Evolutionary conservation across 2,888 invertebrate species (phyloP).

Genomic region (Sesia bembeciformis): DNA sequence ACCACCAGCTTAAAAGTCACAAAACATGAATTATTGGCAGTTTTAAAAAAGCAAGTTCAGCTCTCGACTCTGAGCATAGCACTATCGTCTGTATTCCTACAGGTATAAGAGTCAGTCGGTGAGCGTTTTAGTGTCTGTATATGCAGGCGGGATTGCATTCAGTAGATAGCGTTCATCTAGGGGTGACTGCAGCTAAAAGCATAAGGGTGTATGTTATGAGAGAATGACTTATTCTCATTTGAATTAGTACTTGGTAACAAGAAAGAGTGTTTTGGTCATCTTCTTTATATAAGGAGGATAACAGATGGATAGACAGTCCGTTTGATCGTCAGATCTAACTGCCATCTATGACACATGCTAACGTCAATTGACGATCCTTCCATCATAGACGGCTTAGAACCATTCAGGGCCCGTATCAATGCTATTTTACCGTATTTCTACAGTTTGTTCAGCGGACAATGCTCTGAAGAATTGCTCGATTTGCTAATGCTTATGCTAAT

Average conservation of each 20-base stretch:
- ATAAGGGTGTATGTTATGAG: conserved; percentile 10
- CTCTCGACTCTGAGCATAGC: neutral
- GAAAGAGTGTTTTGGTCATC: too few species aligned
- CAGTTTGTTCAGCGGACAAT: too few species aligned
- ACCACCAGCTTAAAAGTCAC: neutral
- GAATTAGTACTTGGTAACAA: neutral
- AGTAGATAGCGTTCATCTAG: conserved; percentile 49
- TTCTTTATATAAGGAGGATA: too few species aligned
- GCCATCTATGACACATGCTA: too few species aligned
- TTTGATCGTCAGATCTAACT: too few species aligned
- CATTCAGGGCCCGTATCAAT: too few species aligned
- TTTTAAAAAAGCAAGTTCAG: neutral
- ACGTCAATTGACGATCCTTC: too few species aligned
- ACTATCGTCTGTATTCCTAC: neutral
- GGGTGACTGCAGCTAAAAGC: conserved; percentile 33
- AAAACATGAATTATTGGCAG: neutral
- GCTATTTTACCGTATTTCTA: too few species aligned
- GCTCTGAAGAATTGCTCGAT: too few species aligned
- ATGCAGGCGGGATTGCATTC: conserved; percentile 45
- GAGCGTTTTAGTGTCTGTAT: neutral
- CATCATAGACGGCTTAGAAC: too few species aligned
- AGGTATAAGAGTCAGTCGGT: neutral
- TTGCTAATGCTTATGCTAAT: too few species aligned
- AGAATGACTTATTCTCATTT: conserved; percentile 4
- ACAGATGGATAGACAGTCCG: too few species aligned